Conservation (phyloP, 1,140 invertebrate species). For the Eubasilissa regina region DNA sequence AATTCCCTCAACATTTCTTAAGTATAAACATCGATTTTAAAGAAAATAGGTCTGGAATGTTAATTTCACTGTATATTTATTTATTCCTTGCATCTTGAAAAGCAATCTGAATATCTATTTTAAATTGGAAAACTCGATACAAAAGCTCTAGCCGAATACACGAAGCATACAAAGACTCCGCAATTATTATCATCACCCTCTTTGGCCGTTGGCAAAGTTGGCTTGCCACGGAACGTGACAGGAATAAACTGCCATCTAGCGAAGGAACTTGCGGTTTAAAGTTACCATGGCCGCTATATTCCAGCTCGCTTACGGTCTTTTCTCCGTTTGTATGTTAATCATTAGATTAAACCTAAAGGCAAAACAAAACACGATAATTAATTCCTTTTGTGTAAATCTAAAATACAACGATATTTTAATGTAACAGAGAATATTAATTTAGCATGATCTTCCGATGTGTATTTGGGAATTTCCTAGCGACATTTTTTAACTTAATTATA, state of each 20-base stretch:
- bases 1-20: too few relatives aligned
- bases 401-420: too few relatives aligned
- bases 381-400: too few relatives aligned
- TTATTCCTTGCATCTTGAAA: too few relatives aligned
- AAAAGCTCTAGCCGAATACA: neutral
- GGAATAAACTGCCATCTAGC: slow-evolving; percentile 37
- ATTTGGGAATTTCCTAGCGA: too few relatives aligned
- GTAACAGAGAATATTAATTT: too few relatives aligned
- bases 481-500: too few relatives aligned
- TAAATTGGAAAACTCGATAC: neutral
- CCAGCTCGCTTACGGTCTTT: neutral
- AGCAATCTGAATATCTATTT: neutral
- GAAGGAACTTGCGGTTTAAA: neutral
- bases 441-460: too few relatives aligned
- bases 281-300: neutral
- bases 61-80: too few relatives aligned
- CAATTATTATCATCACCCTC: slow-evolving; percentile 50
- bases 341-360: slow-evolving; percentile 8
- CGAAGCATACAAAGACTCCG: slow-evolving; percentile 16
- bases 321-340: slow-evolving; percentile 26
- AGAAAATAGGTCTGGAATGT: too few relatives aligned
- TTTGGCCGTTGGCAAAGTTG: slow-evolving; percentile 45
- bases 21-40: too few relatives aligned
- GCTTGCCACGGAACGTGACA: slow-evolving; percentile 44
- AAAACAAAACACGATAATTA: neutral